Evolutionary conservation across 2,797 vertebrate species (phyloP).

Genomic region (Siniperca scherzeri): DNA sequence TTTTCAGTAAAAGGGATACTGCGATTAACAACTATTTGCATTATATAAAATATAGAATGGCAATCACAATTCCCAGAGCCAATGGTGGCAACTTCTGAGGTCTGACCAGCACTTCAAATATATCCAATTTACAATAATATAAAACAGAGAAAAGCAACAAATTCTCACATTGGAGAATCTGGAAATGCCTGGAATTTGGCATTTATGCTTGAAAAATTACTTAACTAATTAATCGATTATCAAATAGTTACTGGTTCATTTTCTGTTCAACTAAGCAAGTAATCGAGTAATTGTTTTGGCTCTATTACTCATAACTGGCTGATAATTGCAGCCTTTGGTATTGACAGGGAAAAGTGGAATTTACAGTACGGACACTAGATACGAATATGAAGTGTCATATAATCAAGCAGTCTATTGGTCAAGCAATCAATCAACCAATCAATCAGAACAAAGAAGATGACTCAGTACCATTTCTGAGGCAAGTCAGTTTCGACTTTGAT

Average conservation of each 20-base stretch:
- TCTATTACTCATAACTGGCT: background rate
- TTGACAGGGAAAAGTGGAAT: background rate
- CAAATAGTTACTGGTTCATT: background rate
- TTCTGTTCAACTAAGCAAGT: background rate
- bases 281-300: background rate
- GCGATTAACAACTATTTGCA: too few relatives aligned
- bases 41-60: background rate
- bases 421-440: constrained; percentile 27
- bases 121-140: background rate
- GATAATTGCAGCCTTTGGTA: background rate
- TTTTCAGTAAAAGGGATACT: background rate
- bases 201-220: background rate
- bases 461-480: background rate
- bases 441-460: background rate
- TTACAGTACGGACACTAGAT: background rate
- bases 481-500: constrained; percentile 24
- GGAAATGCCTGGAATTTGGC: background rate
- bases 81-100: background rate
- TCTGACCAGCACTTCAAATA: background rate
- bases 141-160: background rate
- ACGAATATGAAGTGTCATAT: background rate
- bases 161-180: background rate
- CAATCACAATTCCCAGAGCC: background rate
- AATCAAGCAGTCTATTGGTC: constrained; percentile 21
- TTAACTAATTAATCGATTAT: background rate